phyloP scores from a whole-genome alignment of 2,113 vertebrate species.

The Brachionichthys hirsutus region DNA sequence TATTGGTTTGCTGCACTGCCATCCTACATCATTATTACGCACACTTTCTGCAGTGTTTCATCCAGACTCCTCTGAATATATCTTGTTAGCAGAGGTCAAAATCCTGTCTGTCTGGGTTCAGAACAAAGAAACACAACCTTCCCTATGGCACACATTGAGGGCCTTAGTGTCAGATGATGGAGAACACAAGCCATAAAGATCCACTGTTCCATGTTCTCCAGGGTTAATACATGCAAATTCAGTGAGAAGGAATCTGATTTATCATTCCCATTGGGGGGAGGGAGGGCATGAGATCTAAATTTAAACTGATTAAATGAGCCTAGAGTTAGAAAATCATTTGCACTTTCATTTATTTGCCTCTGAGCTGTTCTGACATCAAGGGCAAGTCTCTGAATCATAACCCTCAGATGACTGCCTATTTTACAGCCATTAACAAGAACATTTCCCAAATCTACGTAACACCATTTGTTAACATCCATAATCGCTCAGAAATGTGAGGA shows the following conservation, averaged over 20 bases:
- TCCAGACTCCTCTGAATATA: slow-evolving; percentile 46
- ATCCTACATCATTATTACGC: slow-evolving; percentile 57
- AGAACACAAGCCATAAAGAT: slow-evolving; percentile 29
- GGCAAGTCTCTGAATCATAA: slow-evolving; percentile 67
- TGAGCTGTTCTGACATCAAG: slow-evolving; percentile 68
- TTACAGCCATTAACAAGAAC: slow-evolving; percentile 41
- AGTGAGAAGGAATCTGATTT: slow-evolving; percentile 55
- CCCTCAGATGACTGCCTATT: slow-evolving; percentile 55
- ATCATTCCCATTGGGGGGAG: slow-evolving; percentile 64
- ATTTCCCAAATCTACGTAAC: slow-evolving; percentile 37
- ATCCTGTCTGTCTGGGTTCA: slow-evolving; percentile 49
- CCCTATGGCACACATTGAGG: slow-evolving; percentile 31
- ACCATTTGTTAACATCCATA: slow-evolving; percentile 3
- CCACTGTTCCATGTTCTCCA: slow-evolving; percentile 18
- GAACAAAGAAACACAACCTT: slow-evolving; percentile 40
- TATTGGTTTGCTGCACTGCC: slow-evolving; percentile 47
- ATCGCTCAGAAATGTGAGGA: slow-evolving; percentile 15
- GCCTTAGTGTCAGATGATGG: slow-evolving; percentile 30
- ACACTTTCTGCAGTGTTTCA: slow-evolving; percentile 39
- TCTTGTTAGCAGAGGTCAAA: slow-evolving; percentile 65
- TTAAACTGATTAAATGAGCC: slow-evolving; percentile 71
- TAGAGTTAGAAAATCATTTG: slow-evolving; percentile 67
- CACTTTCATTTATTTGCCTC: slow-evolving; percentile 63
- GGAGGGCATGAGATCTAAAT: slow-evolving; percentile 71
- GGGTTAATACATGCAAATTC: slow-evolving; percentile 65